Evolutionary conservation across 2,113 vertebrate genomes (phyloP).

Genomic region (Meleagris gallopavo): DNA sequence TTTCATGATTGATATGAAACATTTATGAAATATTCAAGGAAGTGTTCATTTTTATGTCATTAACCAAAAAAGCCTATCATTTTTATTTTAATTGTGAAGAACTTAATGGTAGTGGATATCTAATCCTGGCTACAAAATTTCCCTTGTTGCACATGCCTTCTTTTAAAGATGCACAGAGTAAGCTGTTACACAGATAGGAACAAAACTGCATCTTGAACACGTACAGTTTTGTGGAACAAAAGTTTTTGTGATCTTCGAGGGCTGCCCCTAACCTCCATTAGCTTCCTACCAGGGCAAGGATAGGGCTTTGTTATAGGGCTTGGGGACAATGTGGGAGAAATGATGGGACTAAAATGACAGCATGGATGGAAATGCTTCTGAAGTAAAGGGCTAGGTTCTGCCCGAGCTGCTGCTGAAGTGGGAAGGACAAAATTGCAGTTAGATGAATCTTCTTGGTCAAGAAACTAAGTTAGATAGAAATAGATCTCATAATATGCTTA

Average conservation of each 20-base stretch:
- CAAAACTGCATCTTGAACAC: not conserved
- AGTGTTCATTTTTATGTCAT: constrained; percentile 30
- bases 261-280: not conserved
- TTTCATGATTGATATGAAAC: constrained; percentile 27
- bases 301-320: not conserved
- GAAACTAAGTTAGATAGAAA: not conserved
- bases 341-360: not conserved
- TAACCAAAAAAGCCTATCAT: not conserved
- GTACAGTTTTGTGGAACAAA: not conserved
- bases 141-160: not conserved
- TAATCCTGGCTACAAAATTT: not conserved
- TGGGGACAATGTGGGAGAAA: not conserved
- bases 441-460: not conserved
- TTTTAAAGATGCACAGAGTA: not conserved
- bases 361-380: not conserved
- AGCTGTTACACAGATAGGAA: not conserved
- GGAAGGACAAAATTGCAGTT: not conserved
- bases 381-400: not conserved
- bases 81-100: constrained; percentile 17
- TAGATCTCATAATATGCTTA: not conserved
- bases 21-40: constrained; percentile 16
- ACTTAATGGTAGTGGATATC: not conserved
- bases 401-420: not conserved
- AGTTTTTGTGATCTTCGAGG: accelerated
- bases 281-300: not conserved